Base-by-base conservation (phyloP, 2,888 invertebrate species). In the Dioctria linearis region DNA sequence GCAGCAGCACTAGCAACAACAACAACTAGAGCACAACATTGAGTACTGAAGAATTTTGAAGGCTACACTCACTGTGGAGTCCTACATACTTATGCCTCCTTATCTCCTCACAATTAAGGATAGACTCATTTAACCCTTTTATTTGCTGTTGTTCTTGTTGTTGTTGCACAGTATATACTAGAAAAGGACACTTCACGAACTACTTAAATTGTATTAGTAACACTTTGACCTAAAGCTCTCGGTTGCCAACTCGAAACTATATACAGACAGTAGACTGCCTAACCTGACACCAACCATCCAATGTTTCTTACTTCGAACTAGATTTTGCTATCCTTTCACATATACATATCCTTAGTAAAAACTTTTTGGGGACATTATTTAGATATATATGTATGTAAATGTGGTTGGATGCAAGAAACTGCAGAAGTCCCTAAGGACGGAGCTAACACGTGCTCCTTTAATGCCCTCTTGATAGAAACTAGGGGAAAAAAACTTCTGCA, bases 391-490 rank as follows among this genome's bases (percentile, higher is more conserved):
- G 2, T 25, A 25, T 25, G 25, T 25, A 25, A 25, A 25, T 25
- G 2, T 25, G 49, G 49, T 69, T 71, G 40, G 42, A 9, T 71
- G 57, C 39, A 71, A 75, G 59, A 8, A 75, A 75, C 57, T 75
- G 75, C 75, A 75, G 75, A 71, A 43, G 59, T 61, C 75, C 75
- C 75, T 42, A 75, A 75, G 75, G 75, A 75, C 61, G 75, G 75
- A 75, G 75, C 75, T 59, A 59, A 59, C 59, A 75, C 59, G 59
- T 61, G 75, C 75, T 75, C 75, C 75, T 75, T 75, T 75, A 42
- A 75, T 42, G 75, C 75, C 75, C 75, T 75, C 75, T 75, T 51
- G 75, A 59, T 59, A 46, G 43, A 75, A 75, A 75, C 75, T 75
- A 61, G 61, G 75, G 75, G 61, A 75, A 75, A 71, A 25, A 8